Conservation (phyloP, 1,140 invertebrate species). For the Cylas formicarius region DNA sequence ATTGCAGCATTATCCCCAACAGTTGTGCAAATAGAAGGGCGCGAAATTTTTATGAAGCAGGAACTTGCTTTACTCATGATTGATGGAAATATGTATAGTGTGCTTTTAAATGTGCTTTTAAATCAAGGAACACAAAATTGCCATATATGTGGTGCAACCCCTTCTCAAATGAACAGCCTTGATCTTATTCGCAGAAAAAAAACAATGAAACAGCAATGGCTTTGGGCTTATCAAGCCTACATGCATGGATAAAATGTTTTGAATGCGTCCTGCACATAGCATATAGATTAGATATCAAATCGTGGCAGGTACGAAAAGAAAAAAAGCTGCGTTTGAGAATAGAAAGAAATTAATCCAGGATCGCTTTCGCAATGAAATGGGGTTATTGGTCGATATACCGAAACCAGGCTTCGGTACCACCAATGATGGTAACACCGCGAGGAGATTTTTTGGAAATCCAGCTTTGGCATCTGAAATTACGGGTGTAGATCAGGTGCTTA, state of each 20-base stretch:
- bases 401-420: constrained; percentile 35
- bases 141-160: not conserved
- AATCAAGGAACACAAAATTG: no score
- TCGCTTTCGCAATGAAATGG: constrained; percentile 22
- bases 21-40: no score
- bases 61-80: no score
- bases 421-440: constrained; percentile 39
- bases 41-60: no score
- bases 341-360: constrained; percentile 9
- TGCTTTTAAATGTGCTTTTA: no score
- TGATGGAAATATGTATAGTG: no score
- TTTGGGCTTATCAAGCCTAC: constrained; percentile 11
- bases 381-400: constrained; percentile 33
- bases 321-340: constrained; percentile 7
- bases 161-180: not conserved
- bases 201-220: constrained; percentile 4
- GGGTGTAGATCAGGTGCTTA: no score
- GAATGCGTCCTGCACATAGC: constrained; percentile 10
- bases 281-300: constrained; percentile 3
- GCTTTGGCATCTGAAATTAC: constrained; percentile 1
- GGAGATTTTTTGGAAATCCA: constrained; percentile 33
- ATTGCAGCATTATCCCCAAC: no score
- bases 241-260: constrained; percentile 10
- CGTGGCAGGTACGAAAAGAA: constrained; percentile 4
- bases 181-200: no score